A percentile compares a stretch with the other conserved stretches of the same genome.
phyloP scores from a whole-genome alignment of 2,797 vertebrate genomes.

The Oreochromis grahami region DNA sequence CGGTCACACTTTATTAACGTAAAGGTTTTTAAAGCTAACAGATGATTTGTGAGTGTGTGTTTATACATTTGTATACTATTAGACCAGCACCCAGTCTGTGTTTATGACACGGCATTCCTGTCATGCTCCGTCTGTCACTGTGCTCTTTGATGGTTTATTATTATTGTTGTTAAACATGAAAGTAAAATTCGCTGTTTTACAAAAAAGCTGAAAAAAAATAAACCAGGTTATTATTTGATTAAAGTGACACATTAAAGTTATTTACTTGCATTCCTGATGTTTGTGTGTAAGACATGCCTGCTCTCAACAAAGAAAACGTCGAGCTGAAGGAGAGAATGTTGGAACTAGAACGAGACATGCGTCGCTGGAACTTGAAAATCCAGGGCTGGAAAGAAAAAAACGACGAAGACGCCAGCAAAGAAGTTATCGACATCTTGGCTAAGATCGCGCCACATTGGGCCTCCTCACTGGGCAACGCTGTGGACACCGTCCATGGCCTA shows the following conservation, averaged over 20 bases:
- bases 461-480: no score
- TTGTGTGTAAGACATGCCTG: not conserved
- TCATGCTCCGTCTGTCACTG: rapidly evolving
- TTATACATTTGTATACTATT: no score
- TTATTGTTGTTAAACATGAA: not conserved
- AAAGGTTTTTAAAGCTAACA: no score
- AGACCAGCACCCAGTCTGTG: not conserved
- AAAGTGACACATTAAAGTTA: not conserved
- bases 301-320: rapidly evolving
- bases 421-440: no score
- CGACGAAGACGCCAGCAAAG: not conserved
- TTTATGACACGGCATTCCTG: not conserved
- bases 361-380: not conserved
- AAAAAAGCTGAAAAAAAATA: not conserved
- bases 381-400: not conserved
- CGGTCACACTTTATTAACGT: no score
- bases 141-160: not conserved
- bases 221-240: not conserved
- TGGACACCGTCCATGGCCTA: no score
- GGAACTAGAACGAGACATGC: rapidly evolving
- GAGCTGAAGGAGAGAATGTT: not conserved
- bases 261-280: not conserved
- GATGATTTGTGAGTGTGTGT: no score
- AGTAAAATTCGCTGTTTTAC: not conserved
- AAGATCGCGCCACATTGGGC: no score